Percentiles rank a stretch among this genome's conserved stretches.
Conservation (phyloP, 2,797 vertebrate genomes). For the Scleropages formosus region DNA sequence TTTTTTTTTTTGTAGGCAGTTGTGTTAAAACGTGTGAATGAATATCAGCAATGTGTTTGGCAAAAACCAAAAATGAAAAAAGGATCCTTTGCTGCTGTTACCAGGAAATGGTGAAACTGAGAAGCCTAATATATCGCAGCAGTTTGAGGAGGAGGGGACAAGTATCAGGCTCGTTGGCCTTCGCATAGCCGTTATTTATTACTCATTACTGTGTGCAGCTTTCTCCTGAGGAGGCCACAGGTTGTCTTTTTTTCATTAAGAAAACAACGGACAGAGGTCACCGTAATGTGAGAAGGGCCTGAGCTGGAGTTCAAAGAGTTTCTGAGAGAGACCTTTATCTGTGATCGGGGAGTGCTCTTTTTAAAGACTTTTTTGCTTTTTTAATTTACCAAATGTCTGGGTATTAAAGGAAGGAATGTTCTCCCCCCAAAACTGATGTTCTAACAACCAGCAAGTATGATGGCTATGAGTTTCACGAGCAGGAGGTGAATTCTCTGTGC, state of each 20-base stretch:
- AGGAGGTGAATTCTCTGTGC: slow-evolving; percentile 32
- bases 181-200: slow-evolving; percentile 45
- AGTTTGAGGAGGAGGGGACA: slow-evolving; percentile 46
- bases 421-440: slow-evolving; percentile 46
- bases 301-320: slow-evolving; percentile 48
- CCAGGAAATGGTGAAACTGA: slow-evolving; percentile 44
- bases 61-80: background rate
- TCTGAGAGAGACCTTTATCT: slow-evolving; percentile 46
- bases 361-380: slow-evolving; percentile 22
- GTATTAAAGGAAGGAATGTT: slow-evolving; percentile 52
- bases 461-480: slow-evolving; percentile 34
- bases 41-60: slow-evolving; percentile 25
- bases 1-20: too few relatives aligned
- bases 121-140: slow-evolving; percentile 51
- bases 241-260: slow-evolving; percentile 41
- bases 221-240: slow-evolving; percentile 39
- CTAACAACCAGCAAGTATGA: slow-evolving; percentile 47
- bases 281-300: slow-evolving; percentile 50
- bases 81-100: slow-evolving; percentile 38
- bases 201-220: slow-evolving; percentile 45
- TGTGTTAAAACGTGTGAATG: background rate
- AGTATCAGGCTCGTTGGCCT: slow-evolving; percentile 41
- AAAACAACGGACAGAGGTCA: slow-evolving; percentile 26
- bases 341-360: slow-evolving; percentile 49
- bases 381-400: slow-evolving; percentile 38